A percentile compares a stretch with the other conserved stretches of the same genome.
phyloP scores from a whole-genome alignment of 2,797 vertebrate genomes.

The Dallia pectoralis region DNA sequence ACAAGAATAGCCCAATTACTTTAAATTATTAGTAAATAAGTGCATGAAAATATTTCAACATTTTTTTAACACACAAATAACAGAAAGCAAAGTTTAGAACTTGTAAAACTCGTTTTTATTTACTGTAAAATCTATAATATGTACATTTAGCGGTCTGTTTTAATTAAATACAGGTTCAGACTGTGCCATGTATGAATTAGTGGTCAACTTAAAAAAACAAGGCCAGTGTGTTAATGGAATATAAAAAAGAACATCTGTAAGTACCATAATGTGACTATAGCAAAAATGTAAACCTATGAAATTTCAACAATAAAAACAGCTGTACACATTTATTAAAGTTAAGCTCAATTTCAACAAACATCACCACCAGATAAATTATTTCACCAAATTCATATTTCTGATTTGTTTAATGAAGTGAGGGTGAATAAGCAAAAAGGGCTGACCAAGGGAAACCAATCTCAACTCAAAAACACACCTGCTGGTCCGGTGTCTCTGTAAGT shows the following conservation, averaged over 20 bases:
- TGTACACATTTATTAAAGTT: slow-evolving; percentile 62
- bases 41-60: background rate
- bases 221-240: slow-evolving; percentile 54
- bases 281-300: slow-evolving; percentile 35
- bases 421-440: slow-evolving; percentile 61
- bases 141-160: slow-evolving; percentile 16
- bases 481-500: slow-evolving; percentile 37
- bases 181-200: slow-evolving; percentile 55
- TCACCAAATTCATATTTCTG: background rate
- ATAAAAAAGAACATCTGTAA: slow-evolving; percentile 56
- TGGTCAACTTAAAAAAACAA: slow-evolving; percentile 55
- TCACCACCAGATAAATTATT: slow-evolving; percentile 48
- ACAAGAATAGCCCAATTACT: background rate
- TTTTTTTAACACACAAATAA: background rate
- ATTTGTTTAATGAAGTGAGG: slow-evolving; percentile 29
- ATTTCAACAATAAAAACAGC: slow-evolving; percentile 59
- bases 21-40: background rate
- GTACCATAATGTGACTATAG: slow-evolving; percentile 67
- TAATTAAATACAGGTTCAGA: slow-evolving; percentile 66
- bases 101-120: background rate
- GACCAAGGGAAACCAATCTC: slow-evolving; percentile 9
- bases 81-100: background rate
- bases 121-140: background rate
- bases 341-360: slow-evolving; percentile 42
- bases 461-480: slow-evolving; percentile 32